Base-by-base conservation (phyloP, 1,140 invertebrate genomes). In the Calephelis nemesis region DNA sequence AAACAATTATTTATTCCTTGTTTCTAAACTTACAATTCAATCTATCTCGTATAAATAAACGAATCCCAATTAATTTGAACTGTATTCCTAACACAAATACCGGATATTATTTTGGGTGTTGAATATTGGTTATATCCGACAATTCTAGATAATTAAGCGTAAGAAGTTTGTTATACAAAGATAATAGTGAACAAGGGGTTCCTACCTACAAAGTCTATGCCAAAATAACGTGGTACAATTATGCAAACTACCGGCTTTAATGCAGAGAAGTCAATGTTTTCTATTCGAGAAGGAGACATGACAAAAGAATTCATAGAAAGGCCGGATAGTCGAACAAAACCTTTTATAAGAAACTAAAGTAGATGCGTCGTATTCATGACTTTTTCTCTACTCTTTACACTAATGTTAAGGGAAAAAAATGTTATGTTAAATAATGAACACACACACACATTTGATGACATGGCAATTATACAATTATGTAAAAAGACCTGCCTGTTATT, bases 301-400 rank as follows among this genome's bases (percentile, higher is more conserved):
- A 58, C 52, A 58, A 58, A 58, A 58, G 52, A 58, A 58, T 39
- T 58, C 52, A 15, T 11, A 58, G 11, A 54, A 15, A 54, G 50
- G 50, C 52, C 19, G 30, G 11, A 9, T 30, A 30, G 52, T 19
- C 52, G 19, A 58, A 15, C 11, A 6, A 58, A 30, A 11, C 5
- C 8, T 58, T 54, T 12, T 58, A 2, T 10, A 58, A 2, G 30
- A 10, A 39, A 39, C 19, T 58, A 39, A 58, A 58, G 10, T 12
- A 58, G 52, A 58, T 7, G 19, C 30, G 52, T 30, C 52, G 7
- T 9, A 30, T n/a, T 4, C 10, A 52, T 19, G 11, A 12, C 11
- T 12, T 49, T 48, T 48, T 48, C 15, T 19, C 15, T 45, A 45
- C 1, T 45, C 7, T 45, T 7, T 45, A 1, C 7, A 7, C 8